Evolutionary conservation across 2,797 vertebrate genomes (phyloP).

Genomic region (Xyrichtys novacula): DNA sequence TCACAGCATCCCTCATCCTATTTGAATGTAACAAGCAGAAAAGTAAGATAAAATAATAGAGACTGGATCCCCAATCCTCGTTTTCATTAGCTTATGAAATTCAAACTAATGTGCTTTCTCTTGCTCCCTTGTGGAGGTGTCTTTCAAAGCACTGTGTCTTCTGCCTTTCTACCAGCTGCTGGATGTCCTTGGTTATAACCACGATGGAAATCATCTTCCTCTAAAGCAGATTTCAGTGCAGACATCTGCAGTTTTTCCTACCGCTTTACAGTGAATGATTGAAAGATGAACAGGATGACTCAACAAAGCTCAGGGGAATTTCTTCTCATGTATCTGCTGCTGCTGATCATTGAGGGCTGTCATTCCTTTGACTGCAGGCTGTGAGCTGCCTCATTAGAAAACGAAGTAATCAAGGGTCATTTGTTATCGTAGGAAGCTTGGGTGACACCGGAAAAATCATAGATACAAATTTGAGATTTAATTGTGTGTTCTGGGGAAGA

Average conservation of each 20-base stretch:
- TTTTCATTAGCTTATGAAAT: neutral
- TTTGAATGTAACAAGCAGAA: too few species aligned
- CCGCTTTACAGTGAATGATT: conserved; percentile 31
- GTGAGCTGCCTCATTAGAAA: conserved; percentile 8
- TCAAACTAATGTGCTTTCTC: neutral
- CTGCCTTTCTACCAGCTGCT: conserved; percentile 33
- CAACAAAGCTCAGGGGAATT: conserved; percentile 24
- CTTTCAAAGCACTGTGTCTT: conserved; percentile 5
- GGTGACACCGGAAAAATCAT: neutral
- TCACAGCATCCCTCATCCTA: too few species aligned
- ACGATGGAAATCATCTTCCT: conserved; percentile 45
- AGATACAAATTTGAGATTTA: conserved; percentile 11
- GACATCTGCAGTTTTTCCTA: conserved; percentile 9
- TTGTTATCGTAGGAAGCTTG: neutral
- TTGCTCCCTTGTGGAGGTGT: conserved; percentile 3
- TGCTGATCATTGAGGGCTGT: conserved; percentile 26
- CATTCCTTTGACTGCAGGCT: conserved; percentile 6
- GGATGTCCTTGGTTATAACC: conserved; percentile 37
- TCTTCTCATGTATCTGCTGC: neutral
- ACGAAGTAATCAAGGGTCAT: conserved; percentile 20
- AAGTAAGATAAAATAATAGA: neutral
- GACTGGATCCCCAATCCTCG: neutral
- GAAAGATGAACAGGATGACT: conserved; percentile 25
- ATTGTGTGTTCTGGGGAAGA: conserved; percentile 20
- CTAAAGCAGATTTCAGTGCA: conserved; percentile 24